Evolutionary conservation across 2,797 vertebrate species (phyloP), one percentile per base, ranked within the genome.

Genomic region (Poeciliopsis paucimaculata): DNA sequence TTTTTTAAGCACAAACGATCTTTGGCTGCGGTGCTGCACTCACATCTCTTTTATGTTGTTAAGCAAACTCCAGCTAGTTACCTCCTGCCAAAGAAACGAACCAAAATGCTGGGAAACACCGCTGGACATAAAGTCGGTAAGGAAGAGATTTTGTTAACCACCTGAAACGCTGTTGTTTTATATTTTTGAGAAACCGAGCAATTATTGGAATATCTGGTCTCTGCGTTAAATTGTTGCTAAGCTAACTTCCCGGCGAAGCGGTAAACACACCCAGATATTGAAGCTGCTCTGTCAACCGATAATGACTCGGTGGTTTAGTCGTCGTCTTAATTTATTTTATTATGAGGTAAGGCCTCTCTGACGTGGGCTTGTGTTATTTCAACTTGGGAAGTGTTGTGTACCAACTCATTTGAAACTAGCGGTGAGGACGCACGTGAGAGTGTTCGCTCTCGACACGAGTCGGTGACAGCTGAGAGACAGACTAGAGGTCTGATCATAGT

Each of bases 171-270:
- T 8, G 68, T n/a, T 71, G 41, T 46, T 71, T n/a, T 15, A 28
- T 5, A 45, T 8, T 16, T 46, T 20, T 46, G 43, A 46, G 26
- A 46, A 28, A 13, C 26, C 12, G 3, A 4, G 7, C 26, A n/a
- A 28, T n/a, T 16, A n/a, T 1, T 71, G 68, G 43, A 45, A 18
- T 28, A n/a, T 46, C 4, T 23, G 6, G 31, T 23, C 5, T 23
- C 47, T 47, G 16, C 3, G 46, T 23, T 26, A 5, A 11, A 26
- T 73, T 73, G 72, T 53, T 73, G 49, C 72, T 73, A 73, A 53
- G 72, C 72, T 73, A 73, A 73, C 68, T 28, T 18, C 68, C 68
- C 68, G 68, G 68, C 12, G 66, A 43, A 70, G 23, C 66, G 39
- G 39, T 70, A 70, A 70, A 70, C 39, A 26, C 36, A 46, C 3